phyloP scores from a whole-genome alignment of 2,797 vertebrate species.

The Cygnus olor region DNA sequence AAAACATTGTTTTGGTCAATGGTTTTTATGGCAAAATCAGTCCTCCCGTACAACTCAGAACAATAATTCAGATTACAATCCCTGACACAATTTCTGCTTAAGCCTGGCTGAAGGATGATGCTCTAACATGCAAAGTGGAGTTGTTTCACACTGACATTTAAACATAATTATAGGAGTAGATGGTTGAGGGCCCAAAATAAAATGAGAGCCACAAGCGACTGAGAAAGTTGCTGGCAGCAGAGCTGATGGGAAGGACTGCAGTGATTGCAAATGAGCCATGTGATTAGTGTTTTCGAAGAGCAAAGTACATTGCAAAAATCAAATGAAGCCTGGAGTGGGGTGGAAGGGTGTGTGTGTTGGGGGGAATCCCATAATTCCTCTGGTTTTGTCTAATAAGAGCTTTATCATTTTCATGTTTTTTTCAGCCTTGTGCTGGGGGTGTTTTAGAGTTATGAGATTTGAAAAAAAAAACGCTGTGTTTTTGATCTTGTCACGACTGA shows the following conservation, averaged over 20 bases:
- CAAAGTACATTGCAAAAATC: slow-evolving; percentile 38
- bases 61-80: background rate
- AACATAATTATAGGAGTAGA: background rate
- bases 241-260: slow-evolving; percentile 1
- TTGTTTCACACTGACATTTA: background rate
- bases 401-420: slow-evolving; percentile 58
- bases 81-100: background rate
- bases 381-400: slow-evolving; percentile 45
- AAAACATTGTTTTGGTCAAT: slow-evolving; percentile 12
- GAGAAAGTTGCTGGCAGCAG: background rate
- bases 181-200: slow-evolving; percentile 34
- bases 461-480: slow-evolving; percentile 70
- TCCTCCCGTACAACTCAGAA: background rate
- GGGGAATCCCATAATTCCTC: slow-evolving; percentile 33
- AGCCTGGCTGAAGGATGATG: background rate
- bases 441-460: slow-evolving; percentile 76
- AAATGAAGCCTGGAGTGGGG: slow-evolving; percentile 8
- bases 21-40: slow-evolving; percentile 47
- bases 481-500: slow-evolving; percentile 77
- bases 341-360: background rate
- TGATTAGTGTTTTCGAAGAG: slow-evolving; percentile 44
- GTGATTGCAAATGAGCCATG: slow-evolving; percentile 57
- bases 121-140: background rate
- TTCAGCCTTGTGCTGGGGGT: background rate
- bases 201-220: background rate